phyloP scores from a whole-genome alignment of 1,140 invertebrate species.

The Heliconius melpomene region DNA sequence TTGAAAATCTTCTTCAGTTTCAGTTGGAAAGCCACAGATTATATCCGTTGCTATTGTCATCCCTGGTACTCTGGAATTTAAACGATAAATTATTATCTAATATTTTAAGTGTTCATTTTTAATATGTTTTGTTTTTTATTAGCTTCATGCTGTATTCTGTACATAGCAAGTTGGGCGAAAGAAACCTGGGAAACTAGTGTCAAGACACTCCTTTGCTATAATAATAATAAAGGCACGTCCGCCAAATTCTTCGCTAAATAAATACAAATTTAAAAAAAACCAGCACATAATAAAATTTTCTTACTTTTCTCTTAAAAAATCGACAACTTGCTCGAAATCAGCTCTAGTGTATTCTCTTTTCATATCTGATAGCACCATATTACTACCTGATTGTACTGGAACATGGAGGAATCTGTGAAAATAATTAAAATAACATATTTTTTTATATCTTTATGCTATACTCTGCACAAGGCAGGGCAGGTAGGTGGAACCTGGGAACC shows the following conservation, averaged over 20 bases:
- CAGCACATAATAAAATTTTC: constrained; percentile 14
- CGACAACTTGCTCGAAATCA: constrained; percentile 95
- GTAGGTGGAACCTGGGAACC: too few species aligned
- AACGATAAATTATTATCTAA: neutral
- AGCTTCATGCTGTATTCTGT: too few species aligned
- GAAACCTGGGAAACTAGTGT: too few species aligned
- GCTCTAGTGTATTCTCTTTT: constrained; percentile 94
- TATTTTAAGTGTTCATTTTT: neutral
- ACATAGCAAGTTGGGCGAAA: too few species aligned
- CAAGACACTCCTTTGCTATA: too few species aligned
- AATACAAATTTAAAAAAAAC: too few species aligned
- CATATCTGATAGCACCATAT: constrained; percentile 97
- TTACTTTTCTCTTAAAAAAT: constrained; percentile 89
- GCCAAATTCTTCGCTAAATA: too few species aligned
- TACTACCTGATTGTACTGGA: constrained; percentile 97
- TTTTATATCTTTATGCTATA: too few species aligned
- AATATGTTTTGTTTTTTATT: too few species aligned
- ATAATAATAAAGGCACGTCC: too few species aligned
- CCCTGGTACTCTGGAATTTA: constrained; percentile 85
- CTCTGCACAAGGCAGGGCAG: too few species aligned
- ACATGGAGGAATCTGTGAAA: constrained; percentile 93
- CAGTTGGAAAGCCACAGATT: constrained; percentile 99
- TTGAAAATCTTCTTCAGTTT: constrained; percentile 95
- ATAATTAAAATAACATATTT: neutral
- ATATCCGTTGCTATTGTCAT: constrained; percentile 98